Evolutionary conservation across 2,797 vertebrate genomes (phyloP).

Genomic region (Melanotaenia pygmaea): DNA sequence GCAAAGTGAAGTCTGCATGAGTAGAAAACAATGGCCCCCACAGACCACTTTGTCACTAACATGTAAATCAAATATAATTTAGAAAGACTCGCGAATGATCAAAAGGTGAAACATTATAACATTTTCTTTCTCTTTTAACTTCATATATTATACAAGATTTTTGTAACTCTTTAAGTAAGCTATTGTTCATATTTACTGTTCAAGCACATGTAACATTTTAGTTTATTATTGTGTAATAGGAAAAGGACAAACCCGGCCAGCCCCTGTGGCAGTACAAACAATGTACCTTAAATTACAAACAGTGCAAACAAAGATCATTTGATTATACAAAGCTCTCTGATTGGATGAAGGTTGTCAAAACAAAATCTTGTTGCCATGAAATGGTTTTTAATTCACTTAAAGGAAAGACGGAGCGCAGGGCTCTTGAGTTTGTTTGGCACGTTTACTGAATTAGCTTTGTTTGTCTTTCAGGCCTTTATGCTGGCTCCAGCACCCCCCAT

Average conservation of each 20-base stretch:
- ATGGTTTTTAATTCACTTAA: slow-evolving; percentile 78
- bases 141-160: background rate
- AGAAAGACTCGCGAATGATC: slow-evolving; percentile 4
- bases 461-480: slow-evolving; percentile 91
- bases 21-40: slow-evolving; percentile 15
- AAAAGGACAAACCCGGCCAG: slow-evolving; percentile 58
- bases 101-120: slow-evolving; percentile 25
- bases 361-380: slow-evolving; percentile 77
- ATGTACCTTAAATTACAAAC: slow-evolving; percentile 77
- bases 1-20: slow-evolving; percentile 17
- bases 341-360: slow-evolving; percentile 82
- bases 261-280: slow-evolving; percentile 67
- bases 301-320: slow-evolving; percentile 73
- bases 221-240: slow-evolving; percentile 65
- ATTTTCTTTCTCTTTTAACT: slow-evolving; percentile 12
- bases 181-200: slow-evolving; percentile 52
- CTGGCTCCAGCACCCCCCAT: slow-evolving; percentile 85
- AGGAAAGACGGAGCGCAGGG: slow-evolving; percentile 55
- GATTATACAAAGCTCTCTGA: slow-evolving; percentile 69
- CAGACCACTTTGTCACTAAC: slow-evolving; percentile 26
- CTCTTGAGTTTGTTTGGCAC: slow-evolving; percentile 71
- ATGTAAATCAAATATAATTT: slow-evolving; percentile 40
- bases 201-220: slow-evolving; percentile 70
- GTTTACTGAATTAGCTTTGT: slow-evolving; percentile 77
- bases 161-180: slow-evolving; percentile 42